Conservation (phyloP, 2,113 vertebrate species). For the Paracanthobrama guichenoti region DNA sequence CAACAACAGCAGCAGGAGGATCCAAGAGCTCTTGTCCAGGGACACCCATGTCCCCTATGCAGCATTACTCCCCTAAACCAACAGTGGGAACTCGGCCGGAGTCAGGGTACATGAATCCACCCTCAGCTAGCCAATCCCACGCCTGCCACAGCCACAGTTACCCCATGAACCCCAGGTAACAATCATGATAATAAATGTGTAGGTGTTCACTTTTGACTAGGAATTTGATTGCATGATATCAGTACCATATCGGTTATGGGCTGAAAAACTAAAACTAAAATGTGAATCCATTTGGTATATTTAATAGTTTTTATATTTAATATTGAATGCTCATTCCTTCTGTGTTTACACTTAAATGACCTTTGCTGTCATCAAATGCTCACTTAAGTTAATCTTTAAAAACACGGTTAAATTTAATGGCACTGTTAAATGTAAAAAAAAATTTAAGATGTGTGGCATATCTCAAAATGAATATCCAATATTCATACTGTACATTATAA, state of each 20-base stretch:
- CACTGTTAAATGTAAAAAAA: too few relatives aligned
- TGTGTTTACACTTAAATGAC: too few relatives aligned
- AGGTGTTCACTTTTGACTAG: neutral
- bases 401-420: too few relatives aligned
- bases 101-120: conserved; percentile 83
- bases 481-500: too few relatives aligned
- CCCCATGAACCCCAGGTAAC: conserved; percentile 76
- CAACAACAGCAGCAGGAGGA: conserved; percentile 73
- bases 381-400: too few relatives aligned
- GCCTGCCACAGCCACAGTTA: conserved; percentile 84
- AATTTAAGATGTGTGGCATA: too few relatives aligned
- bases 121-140: conserved; percentile 73
- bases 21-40: conserved; percentile 82
- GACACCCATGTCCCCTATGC: conserved; percentile 81
- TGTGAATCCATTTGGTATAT: neutral
- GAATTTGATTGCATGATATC: neutral
- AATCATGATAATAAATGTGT: neutral
- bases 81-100: conserved; percentile 77
- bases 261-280: neutral
- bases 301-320: too few relatives aligned
- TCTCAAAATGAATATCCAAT: too few relatives aligned
- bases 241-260: neutral
- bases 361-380: too few relatives aligned
- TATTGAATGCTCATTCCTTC: too few relatives aligned
- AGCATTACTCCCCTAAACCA: conserved; percentile 81